Evolutionary conservation across 2,797 vertebrate species (phyloP).

Genomic region (Catamblyrhynchus diadema): DNA sequence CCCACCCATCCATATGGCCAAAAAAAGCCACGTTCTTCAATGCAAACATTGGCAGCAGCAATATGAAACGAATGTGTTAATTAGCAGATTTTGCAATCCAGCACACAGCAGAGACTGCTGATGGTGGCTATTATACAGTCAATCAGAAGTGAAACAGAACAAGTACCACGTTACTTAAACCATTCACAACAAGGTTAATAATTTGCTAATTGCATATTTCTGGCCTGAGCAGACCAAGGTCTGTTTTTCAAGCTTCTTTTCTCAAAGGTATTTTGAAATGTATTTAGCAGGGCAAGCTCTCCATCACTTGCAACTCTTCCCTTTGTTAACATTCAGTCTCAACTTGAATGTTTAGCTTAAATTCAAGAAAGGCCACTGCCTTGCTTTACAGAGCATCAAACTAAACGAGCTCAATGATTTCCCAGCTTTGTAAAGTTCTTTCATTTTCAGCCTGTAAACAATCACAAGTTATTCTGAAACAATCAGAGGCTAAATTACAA

Average conservation of each 20-base stretch:
- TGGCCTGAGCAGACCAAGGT: neutral
- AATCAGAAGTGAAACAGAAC: slow-evolving; percentile 34
- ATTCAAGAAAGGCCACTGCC: neutral
- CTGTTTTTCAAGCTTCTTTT: slow-evolving; percentile 5
- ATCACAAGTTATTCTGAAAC: neutral
- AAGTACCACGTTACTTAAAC: neutral
- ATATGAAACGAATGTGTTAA: slow-evolving; percentile 42
- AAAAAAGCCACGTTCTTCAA: neutral
- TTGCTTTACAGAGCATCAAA: neutral
- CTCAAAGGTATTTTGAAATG: neutral
- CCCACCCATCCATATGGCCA: slow-evolving; percentile 47
- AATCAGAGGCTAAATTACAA: neutral
- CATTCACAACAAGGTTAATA: slow-evolving; percentile 37
- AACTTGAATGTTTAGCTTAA: neutral
- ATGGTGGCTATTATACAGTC: slow-evolving; percentile 1
- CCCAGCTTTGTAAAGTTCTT: neutral
- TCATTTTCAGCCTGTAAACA: neutral
- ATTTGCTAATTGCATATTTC: slow-evolving; percentile 13
- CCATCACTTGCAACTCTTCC: neutral
- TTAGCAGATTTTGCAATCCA: slow-evolving; percentile 41
- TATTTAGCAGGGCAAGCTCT: neutral
- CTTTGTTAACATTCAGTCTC: neutral
- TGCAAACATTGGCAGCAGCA: slow-evolving; percentile 35
- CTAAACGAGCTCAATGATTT: neutral
- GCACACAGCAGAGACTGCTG: neutral